Percentiles rank a stretch among this genome's conserved stretches.
Conservation (phyloP, 2,888 invertebrate species). For the Polymixis lichenea region DNA sequence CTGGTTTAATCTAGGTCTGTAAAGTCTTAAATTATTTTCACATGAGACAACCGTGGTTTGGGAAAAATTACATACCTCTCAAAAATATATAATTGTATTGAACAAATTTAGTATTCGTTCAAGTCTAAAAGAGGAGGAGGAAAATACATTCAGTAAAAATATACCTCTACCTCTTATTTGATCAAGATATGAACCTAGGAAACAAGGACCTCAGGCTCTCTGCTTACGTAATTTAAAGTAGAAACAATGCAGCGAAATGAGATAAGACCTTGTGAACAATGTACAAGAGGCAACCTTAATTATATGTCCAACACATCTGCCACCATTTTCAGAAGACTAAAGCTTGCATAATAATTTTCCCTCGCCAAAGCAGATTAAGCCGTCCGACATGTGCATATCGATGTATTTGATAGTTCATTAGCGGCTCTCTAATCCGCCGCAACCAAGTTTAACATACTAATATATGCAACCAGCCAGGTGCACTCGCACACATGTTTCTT, state of each 20-base stretch:
- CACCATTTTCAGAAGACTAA: conserved; percentile 30
- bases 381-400: conserved; percentile 49
- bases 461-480: conserved; percentile 67
- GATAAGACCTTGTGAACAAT: conserved; percentile 21
- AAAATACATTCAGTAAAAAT: background rate
- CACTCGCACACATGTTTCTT: conserved; percentile 70
- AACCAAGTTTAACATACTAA: conserved; percentile 65
- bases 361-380: conserved; percentile 57
- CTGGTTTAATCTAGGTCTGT: background rate
- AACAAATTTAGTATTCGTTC: background rate
- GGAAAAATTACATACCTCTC: background rate
- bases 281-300: background rate
- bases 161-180: background rate
- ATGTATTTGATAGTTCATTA: conserved; percentile 64
- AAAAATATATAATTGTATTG: background rate
- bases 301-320: background rate
- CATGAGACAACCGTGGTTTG: background rate
- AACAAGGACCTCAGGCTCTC: background rate
- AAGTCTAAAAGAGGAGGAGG: too few relatives aligned
- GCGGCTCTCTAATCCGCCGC: conserved; percentile 64
- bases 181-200: background rate
- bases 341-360: conserved; percentile 35
- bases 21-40: background rate
- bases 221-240: conserved; percentile 6
- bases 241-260: conserved; percentile 18